Percentiles rank a stretch among this genome's conserved stretches.
Conservation (phyloP, 2,113 vertebrate species). For the Podocnemis expansa region DNA sequence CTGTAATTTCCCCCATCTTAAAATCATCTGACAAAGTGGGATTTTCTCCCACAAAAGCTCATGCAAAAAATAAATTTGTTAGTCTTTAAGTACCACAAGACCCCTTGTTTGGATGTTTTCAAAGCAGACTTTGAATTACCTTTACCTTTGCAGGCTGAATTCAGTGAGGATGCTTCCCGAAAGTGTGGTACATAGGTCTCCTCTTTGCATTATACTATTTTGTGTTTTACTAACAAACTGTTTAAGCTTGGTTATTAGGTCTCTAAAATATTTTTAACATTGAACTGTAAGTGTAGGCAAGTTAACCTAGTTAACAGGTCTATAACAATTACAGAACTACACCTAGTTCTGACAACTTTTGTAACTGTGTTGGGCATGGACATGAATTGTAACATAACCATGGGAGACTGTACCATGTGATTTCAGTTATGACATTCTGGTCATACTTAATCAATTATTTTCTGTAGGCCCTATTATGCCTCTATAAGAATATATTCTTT, state of each 20-base stretch:
- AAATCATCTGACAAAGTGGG: no score
- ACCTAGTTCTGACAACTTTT: background rate
- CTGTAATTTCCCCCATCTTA: no score
- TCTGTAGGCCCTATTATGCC: background rate
- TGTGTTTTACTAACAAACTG: background rate
- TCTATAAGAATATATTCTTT: background rate
- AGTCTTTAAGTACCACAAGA: no score
- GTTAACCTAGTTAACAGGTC: background rate
- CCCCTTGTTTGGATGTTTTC: no score
- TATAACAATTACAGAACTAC: no score
- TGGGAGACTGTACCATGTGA: background rate
- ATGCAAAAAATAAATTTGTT: no score
- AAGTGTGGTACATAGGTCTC: background rate
- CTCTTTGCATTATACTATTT: background rate
- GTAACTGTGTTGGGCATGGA: background rate
- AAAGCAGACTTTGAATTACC: background rate
- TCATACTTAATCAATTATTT: background rate
- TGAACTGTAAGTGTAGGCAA: background rate
- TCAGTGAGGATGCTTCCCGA: background rate
- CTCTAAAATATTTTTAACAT: background rate
- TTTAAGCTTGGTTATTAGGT: background rate
- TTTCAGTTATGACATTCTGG: background rate
- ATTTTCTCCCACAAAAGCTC: no score
- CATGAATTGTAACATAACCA: background rate
- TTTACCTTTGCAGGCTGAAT: background rate